Base-by-base conservation (phyloP, 2,888 invertebrate genomes). In the Sphaerophoria rueppellii region DNA sequence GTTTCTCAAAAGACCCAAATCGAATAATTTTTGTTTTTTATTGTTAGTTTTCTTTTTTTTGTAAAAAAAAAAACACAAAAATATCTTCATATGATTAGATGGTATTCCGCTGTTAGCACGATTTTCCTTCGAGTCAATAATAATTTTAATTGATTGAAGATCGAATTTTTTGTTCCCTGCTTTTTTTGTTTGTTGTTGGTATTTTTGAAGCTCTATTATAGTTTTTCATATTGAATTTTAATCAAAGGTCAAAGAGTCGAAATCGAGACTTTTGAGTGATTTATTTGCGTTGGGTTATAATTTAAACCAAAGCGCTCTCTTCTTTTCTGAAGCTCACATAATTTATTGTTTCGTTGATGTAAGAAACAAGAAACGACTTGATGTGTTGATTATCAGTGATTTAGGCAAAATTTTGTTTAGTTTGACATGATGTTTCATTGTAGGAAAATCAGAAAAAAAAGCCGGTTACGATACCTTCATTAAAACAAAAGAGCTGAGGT, bases 91-190 rank as follows among this genome's bases (percentile, higher is more conserved):
- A 37, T 55, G n/a, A 55, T 14, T 35, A 37, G 57, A 37, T 37
- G 14, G 35, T 57, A 55, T 55, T 55, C 9, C 16, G 14, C 6
- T 82, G 77, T 72, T 72, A 61, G 75, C 75, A 83, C 80, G 83
- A 75, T 83, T 79, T 75, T 34, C 57, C 63, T 60, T 50, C 16
- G 24, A 79, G 65, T 54, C 70, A 37, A 69, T 71, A 79, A 24
- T 24, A 75, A 60, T 67, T 67, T 67, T 11, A 54, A 83, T 75
- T 75, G 79, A 75, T 72, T 83, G 75, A 75, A 60, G 67, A 79
- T 75, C 70, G 71, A 74, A 16, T 40, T 40, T 57, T 16, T 58
- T 3, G 6, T 63, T 54, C 71, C 60, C 54, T 24, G 52, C 43
- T 43, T 5, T 70, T 52, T n/a, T n/a, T n/a, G n/a, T n/a, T 24